A percentile compares a stretch with the other conserved stretches of the same genome.
Evolutionary conservation across 2,888 invertebrate species (phyloP).

Genomic region (Acanthosepion lycidas): DNA sequence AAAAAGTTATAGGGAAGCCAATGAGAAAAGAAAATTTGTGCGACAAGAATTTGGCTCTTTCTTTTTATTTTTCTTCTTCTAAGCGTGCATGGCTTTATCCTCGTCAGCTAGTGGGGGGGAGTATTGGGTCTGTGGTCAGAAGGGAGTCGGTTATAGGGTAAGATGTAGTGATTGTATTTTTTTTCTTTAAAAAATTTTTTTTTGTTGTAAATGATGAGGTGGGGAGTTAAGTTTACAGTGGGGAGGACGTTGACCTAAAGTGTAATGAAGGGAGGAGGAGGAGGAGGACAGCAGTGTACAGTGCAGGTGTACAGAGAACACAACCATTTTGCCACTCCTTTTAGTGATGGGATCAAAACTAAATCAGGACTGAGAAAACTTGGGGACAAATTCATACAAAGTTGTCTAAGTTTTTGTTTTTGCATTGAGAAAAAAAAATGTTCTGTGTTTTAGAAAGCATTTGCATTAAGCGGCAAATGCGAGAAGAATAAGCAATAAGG

Average conservation of each 20-base stretch:
- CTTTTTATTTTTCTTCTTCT: not conserved
- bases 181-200: too few species aligned
- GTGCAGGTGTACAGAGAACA: not conserved
- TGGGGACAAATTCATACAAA: slow-evolving; percentile 33
- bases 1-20: not conserved
- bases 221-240: not conserved
- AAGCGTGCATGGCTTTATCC: slow-evolving; percentile 33
- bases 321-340: slow-evolving; percentile 33
- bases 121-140: not conserved
- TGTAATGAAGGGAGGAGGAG: not conserved
- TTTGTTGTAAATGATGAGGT: not conserved
- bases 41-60: slow-evolving; percentile 33
- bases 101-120: not conserved
- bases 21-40: not conserved
- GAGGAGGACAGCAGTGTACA: slow-evolving; percentile 33
- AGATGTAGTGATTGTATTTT: not conserved
- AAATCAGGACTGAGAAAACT: not conserved
- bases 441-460: not conserved
- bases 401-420: too few species aligned
- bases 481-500: not conserved
- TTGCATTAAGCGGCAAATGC: not conserved
- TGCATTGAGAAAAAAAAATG: too few species aligned
- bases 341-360: not conserved
- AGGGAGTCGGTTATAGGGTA: not conserved
- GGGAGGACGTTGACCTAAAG: not conserved